Base-by-base conservation (phyloP, 1,140 invertebrate species). In the Elymnias hypermnestra region DNA sequence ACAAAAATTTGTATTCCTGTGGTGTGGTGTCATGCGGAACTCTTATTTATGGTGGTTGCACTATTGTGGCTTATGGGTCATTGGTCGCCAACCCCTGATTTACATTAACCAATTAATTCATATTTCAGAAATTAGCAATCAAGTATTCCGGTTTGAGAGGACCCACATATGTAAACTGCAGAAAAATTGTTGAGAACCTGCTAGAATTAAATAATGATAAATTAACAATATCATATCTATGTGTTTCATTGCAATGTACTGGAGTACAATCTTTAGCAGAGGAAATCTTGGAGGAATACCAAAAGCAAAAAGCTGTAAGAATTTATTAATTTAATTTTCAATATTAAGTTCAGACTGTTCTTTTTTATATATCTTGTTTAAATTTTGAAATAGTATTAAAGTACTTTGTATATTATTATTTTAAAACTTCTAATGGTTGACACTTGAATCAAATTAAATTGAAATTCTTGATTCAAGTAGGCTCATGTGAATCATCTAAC, bases 81-180 rank as follows among this genome's bases (percentile, higher is more conserved):
- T n/a, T n/a, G n/a, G n/a, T n/a, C n/a, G n/a, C n/a, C n/a, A n/a
- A n/a, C n/a, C n/a, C n/a, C n/a, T n/a, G n/a, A n/a, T n/a, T n/a
- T 22, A 22, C 8, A 6, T 22, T 22, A 22, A 22, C 5, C 8
- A 5, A 22, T 22, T 22, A 2, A 5, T 22, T 22, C 21, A 1
- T 22, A 18, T 72, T 73, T 43, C 63, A 84, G 79, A 81, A 84
- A 74, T 45, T 58, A 9, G 70, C 72, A 18, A 58, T 81, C 2
- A 82, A 81, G 44, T 81, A 78, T 28, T 81, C 81, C 0, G 81
- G 77, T 3, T 53, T 82, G 0, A 84, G 76, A 41, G 53, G 61
- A 13, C 52, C 63, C 19, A 55, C 57, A 5, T 84, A 84, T 33
- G 47, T 23, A 6, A 81, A 71, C 42, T 63, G 53, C 6, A 56